Conservation (phyloP, 2,113 vertebrate species). For the Bubo blakistoni region DNA sequence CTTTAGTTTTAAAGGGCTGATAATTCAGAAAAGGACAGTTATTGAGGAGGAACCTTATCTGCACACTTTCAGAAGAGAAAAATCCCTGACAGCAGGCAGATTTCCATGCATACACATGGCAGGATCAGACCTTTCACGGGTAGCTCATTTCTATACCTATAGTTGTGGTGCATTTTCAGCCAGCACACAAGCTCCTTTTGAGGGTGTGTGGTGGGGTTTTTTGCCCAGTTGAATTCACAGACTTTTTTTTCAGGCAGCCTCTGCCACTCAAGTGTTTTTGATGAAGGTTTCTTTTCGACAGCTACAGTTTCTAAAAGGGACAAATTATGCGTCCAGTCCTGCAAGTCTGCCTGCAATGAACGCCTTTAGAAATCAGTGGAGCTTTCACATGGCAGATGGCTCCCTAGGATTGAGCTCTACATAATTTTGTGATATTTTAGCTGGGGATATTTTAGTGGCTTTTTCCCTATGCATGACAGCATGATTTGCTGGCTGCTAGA, state of each 20-base stretch:
- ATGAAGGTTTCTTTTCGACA: background rate
- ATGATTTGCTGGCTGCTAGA: constrained; percentile 48
- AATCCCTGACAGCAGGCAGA: background rate
- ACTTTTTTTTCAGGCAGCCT: background rate
- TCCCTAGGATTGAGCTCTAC: constrained; percentile 43
- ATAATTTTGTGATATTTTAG: constrained; percentile 57
- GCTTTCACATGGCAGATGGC: constrained; percentile 65
- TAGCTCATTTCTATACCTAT: background rate
- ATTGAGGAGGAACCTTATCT: background rate
- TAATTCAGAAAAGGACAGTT: background rate
- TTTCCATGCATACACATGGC: background rate
- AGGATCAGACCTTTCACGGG: background rate
- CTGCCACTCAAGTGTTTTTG: background rate
- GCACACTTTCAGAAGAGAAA: background rate
- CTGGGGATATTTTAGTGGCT: constrained; percentile 60
- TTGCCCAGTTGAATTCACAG: background rate
- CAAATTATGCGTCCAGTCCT: constrained; percentile 55
- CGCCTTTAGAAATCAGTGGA: constrained; percentile 33
- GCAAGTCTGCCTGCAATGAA: constrained; percentile 22
- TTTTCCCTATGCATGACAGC: constrained; percentile 57
- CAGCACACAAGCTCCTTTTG: background rate
- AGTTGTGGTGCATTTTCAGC: background rate
- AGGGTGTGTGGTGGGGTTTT: background rate
- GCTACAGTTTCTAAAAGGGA: constrained; percentile 40
- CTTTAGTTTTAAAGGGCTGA: background rate